Percentiles rank a stretch among this genome's conserved stretches.
Evolutionary conservation across 2,888 invertebrate genomes (phyloP).

Genomic region (Drosophila percnosoma): DNA sequence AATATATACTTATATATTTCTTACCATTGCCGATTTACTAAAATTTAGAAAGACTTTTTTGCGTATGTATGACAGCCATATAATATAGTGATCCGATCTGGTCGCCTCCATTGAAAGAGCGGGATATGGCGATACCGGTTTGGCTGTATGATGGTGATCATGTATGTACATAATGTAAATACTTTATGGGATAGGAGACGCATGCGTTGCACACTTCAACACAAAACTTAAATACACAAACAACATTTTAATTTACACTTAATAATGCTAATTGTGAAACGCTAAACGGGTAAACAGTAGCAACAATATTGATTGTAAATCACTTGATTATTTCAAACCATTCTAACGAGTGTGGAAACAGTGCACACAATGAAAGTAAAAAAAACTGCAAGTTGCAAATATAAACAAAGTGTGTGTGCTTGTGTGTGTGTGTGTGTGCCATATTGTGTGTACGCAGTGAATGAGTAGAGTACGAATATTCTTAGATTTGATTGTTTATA

Average conservation of each 20-base stretch:
- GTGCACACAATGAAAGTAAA: background rate
- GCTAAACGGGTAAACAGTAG: background rate
- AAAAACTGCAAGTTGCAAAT: constrained; percentile 2
- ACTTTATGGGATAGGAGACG: background rate
- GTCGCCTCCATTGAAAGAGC: background rate
- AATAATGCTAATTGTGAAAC: background rate
- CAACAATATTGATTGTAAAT: background rate
- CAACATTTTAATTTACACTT: background rate
- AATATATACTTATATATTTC: no score
- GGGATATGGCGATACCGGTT: background rate
- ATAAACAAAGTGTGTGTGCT: background rate
- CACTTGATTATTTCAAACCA: no score
- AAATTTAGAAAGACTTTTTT: background rate
- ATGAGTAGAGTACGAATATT: constrained; percentile 1
- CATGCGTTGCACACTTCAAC: background rate
- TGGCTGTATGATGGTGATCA: background rate
- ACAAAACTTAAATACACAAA: background rate
- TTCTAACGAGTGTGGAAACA: background rate
- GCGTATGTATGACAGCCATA: background rate
- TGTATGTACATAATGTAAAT: no score
- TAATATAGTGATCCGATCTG: background rate
- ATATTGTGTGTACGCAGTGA: constrained; percentile 40
- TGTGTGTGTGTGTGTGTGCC: constrained; percentile 16
- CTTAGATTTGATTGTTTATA: constrained; percentile 39
- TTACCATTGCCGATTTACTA: background rate